A percentile compares a stretch with the other conserved stretches of the same genome.
These are phyloP conservation scores for Laticauda laticaudata DNA, from an alignment of 2,113 vertebrate genomes.

Conservation along the genomic window DNA sequence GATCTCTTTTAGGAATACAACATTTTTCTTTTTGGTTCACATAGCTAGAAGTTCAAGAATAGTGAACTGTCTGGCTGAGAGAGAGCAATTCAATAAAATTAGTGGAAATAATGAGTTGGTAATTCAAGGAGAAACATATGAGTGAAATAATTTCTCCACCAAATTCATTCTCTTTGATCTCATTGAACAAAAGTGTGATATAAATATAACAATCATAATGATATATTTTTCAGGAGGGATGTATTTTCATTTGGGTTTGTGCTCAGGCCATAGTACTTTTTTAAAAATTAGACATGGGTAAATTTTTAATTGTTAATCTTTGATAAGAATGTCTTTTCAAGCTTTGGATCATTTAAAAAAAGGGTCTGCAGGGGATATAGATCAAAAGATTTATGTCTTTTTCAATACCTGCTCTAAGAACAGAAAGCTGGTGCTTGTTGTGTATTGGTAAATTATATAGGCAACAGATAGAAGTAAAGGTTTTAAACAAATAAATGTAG, in stretches of 20 bases:
- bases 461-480: not conserved
- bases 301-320: not conserved
- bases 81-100: not conserved
- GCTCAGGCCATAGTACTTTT: not conserved
- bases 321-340: not conserved
- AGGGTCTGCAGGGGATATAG: not conserved
- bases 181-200: not conserved
- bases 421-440: not conserved
- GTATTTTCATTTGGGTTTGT: not conserved
- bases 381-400: not conserved
- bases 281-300: not conserved
- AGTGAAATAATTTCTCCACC: not conserved
- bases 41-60: slow-evolving; percentile 23
- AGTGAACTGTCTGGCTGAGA: not conserved
- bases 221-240: not conserved
- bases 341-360: not conserved
- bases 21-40: slow-evolving; percentile 36
- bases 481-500: not conserved
- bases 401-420: not conserved
- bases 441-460: not conserved
- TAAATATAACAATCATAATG: not conserved
- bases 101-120: not conserved
- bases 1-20: slow-evolving; percentile 43
- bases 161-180: not conserved
- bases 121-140: not conserved